A percentile compares a stretch with the other conserved stretches of the same genome.
Evolutionary conservation across 92 coral and sea anemone genomes (phyloP).

Genomic region (Galaxea fascicularis): DNA sequence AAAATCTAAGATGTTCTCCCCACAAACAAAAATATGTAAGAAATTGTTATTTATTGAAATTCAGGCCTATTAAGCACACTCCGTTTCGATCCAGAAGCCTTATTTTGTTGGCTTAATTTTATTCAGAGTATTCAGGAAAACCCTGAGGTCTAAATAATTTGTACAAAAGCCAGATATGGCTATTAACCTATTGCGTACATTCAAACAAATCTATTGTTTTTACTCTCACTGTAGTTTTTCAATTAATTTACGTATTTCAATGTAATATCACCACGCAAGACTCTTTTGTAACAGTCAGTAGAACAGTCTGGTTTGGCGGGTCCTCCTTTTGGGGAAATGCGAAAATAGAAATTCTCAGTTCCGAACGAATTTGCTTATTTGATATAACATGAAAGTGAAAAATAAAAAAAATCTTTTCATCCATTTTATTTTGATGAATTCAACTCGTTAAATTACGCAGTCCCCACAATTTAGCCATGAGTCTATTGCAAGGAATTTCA

Average conservation of each 20-base stretch:
- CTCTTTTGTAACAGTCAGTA: background rate
- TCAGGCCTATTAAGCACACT: background rate
- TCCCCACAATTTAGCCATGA: background rate
- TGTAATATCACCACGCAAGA: slow-evolving; percentile 24
- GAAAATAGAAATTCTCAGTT: background rate
- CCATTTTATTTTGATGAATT: slow-evolving; percentile 23
- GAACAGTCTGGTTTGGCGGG: background rate
- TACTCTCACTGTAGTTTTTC: slow-evolving; percentile 10
- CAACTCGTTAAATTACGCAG: background rate
- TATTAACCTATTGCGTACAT: slow-evolving; percentile 10
- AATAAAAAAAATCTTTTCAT: background rate
- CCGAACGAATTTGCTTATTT: slow-evolving; percentile 8
- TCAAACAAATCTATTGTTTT: slow-evolving; percentile 14
- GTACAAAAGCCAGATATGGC: background rate
- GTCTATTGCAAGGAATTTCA: background rate
- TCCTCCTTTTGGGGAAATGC: background rate
- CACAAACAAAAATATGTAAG: background rate
- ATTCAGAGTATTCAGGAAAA: background rate
- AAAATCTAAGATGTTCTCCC: background rate
- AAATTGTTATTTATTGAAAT: background rate
- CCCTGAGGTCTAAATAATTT: slow-evolving; percentile 1
- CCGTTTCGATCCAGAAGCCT: background rate
- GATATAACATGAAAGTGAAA: background rate
- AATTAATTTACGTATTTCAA: slow-evolving; percentile 23
- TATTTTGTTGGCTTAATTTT: background rate